Percentiles rank a stretch among this genome's conserved stretches.
Evolutionary conservation across 2,797 vertebrate species (phyloP).

Genomic region (Arvicola amphibius): DNA sequence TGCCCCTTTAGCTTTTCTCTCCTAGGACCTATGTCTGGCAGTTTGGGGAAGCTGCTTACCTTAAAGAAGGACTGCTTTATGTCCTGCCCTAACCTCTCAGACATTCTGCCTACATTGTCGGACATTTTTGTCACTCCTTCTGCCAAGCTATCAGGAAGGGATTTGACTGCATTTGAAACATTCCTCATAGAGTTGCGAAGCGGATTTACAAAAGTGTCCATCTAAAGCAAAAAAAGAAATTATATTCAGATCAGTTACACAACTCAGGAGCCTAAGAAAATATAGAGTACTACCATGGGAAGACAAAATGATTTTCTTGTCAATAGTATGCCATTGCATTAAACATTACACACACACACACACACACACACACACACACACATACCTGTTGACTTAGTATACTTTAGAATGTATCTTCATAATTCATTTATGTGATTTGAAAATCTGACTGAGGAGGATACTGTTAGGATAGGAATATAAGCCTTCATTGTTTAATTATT

Average conservation of each 20-base stretch:
- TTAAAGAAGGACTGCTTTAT: conserved; percentile 98
- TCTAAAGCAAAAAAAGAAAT: conserved; percentile 90
- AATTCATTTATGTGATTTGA: conserved; percentile 15
- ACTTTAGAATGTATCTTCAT: conserved; percentile 21
- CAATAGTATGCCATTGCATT: background rate
- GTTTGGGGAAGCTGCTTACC: conserved; percentile 88
- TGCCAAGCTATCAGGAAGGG: conserved; percentile 97
- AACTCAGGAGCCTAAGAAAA: conserved; percentile 42
- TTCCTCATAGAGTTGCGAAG: conserved; percentile 99
- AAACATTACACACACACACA: background rate
- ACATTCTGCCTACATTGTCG: conserved; percentile 99
- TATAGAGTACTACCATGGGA: background rate
- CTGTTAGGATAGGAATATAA: conserved; percentile 23
- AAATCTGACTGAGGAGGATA: conserved; percentile 17
- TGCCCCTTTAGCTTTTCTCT: conserved; percentile 5
- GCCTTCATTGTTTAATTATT: conserved; percentile 17
- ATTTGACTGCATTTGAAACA: conserved; percentile 97
- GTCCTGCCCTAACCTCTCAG: conserved; percentile 97
- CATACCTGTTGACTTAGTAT: background rate
- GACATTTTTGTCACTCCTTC: conserved; percentile 99
- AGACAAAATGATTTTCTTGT: conserved; percentile 23
- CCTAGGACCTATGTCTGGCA: background rate
- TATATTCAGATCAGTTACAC: conserved; percentile 33
- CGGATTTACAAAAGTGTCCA: conserved; percentile 99
- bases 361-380: background rate